Conservation (phyloP, 2,888 invertebrate genomes). For the Eurois occulta region DNA sequence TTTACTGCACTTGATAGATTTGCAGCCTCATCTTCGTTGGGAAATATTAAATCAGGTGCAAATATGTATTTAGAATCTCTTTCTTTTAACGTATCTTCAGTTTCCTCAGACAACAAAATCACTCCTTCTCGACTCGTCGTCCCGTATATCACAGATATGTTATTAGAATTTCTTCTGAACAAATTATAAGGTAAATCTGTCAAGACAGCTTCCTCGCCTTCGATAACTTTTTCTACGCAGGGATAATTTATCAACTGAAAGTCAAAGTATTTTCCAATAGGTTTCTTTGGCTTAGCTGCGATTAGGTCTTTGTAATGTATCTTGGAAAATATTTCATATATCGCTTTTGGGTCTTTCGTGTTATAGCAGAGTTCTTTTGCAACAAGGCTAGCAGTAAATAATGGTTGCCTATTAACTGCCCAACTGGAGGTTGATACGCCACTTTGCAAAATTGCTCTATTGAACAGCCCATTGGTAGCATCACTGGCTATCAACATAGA, state of each 20-base stretch:
- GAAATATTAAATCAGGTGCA: slow-evolving; percentile 75
- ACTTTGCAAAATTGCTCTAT: slow-evolving; percentile 28
- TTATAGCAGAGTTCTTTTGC: slow-evolving; percentile 22
- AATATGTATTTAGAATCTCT: slow-evolving; percentile 75
- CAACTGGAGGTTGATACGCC: slow-evolving; percentile 25
- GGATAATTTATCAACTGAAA: slow-evolving; percentile 77
- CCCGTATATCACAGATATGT: slow-evolving; percentile 70
- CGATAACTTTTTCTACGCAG: slow-evolving; percentile 77
- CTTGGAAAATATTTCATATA: slow-evolving; percentile 73
- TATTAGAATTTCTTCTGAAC: slow-evolving; percentile 69
- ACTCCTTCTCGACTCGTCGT: slow-evolving; percentile 77
- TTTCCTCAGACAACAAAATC: slow-evolving; percentile 71
- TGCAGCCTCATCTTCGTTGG: slow-evolving; percentile 70
- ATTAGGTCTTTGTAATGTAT: slow-evolving; percentile 70
- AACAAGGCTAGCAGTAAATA: slow-evolving; percentile 30
- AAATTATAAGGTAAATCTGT: slow-evolving; percentile 79
- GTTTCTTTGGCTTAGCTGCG: slow-evolving; percentile 33
- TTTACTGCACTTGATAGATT: slow-evolving; percentile 71
- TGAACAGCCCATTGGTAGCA: slow-evolving; percentile 71
- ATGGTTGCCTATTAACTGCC: slow-evolving; percentile 29
- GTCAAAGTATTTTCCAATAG: slow-evolving; percentile 65
- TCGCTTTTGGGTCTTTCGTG: slow-evolving; percentile 8
- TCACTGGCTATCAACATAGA: slow-evolving; percentile 75
- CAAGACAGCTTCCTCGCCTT: slow-evolving; percentile 74
- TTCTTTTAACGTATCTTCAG: slow-evolving; percentile 68